phyloP scores from a whole-genome alignment of 2,888 invertebrate genomes.

The Stenolophus ochropezus region DNA sequence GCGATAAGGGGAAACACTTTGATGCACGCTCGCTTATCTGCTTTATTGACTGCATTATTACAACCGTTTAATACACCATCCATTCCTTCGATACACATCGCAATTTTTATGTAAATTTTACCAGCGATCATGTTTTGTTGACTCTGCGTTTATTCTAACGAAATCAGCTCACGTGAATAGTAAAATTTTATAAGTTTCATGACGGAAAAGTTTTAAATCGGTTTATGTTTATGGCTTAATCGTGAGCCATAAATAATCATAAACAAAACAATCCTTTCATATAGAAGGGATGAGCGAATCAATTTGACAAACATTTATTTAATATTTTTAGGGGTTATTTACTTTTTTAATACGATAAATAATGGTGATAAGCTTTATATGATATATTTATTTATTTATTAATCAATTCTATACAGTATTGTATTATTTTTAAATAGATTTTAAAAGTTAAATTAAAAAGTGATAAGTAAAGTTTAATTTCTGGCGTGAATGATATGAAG shows the following conservation, averaged over 20 bases:
- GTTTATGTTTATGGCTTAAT: slow-evolving; percentile 29
- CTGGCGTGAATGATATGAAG: too few species aligned
- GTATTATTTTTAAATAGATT: too few species aligned
- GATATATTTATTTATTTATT: too few species aligned
- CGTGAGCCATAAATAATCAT: not conserved
- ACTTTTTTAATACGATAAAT: too few species aligned
- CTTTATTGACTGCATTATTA: slow-evolving; percentile 49
- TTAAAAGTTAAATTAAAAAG: too few species aligned
- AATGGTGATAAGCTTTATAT: too few species aligned
- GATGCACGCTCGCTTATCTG: slow-evolving; percentile 49
- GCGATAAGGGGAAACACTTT: slow-evolving; percentile 43
- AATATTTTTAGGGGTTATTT: too few species aligned
- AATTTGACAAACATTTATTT: too few species aligned
- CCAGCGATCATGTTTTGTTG: slow-evolving; percentile 37
- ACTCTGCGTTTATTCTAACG: not conserved
- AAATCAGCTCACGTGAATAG: slow-evolving; percentile 5
- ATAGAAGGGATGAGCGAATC: too few species aligned
- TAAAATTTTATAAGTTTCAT: slow-evolving; percentile 10
- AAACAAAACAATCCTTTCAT: not conserved
- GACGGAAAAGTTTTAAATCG: not conserved
- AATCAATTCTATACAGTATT: too few species aligned
- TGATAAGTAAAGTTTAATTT: too few species aligned
- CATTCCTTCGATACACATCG: slow-evolving; percentile 32
- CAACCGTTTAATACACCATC: slow-evolving; percentile 42
- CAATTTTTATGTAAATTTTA: slow-evolving; percentile 55